Conservation (phyloP, 1,140 invertebrate genomes). For the Himalopsyche phryganea region DNA sequence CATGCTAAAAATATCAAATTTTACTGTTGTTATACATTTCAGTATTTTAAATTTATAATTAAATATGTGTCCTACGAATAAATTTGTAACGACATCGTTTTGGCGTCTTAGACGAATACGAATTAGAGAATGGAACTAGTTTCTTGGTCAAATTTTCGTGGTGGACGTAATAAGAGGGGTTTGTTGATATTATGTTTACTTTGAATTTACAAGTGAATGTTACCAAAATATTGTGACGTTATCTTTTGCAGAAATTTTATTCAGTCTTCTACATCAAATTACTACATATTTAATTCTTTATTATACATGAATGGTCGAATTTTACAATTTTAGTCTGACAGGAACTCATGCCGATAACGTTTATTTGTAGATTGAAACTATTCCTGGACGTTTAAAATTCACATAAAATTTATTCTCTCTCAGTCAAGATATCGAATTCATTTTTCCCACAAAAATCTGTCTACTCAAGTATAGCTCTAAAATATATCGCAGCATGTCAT, state of each 20-base stretch:
- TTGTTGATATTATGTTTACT: slow-evolving; percentile 29
- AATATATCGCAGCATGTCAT: no score
- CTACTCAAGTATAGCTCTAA: no score
- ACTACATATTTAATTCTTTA: neutral
- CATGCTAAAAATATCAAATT: slow-evolving; percentile 10
- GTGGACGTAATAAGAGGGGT: slow-evolving; percentile 44
- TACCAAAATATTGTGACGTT: no score
- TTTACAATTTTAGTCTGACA: neutral
- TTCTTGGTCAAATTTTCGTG: slow-evolving; percentile 46
- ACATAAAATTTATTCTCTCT: no score
- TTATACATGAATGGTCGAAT: neutral
- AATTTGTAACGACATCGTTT: slow-evolving; percentile 6
- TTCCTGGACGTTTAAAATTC: no score
- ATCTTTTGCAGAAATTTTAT: no score
- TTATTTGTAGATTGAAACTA: no score
- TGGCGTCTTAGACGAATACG: slow-evolving; percentile 13
- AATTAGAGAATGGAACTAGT: slow-evolving; percentile 44
- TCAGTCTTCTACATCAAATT: neutral
- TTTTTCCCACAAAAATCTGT: no score
- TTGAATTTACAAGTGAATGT: neutral
- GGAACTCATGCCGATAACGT: no score
- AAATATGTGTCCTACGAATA: slow-evolving; percentile 18
- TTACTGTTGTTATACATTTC: slow-evolving; percentile 1
- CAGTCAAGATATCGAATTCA: no score
- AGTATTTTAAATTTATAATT: slow-evolving; percentile 3